Evolutionary conservation across 2,797 vertebrate species (phyloP).

Genomic region (Circus cinereus): DNA sequence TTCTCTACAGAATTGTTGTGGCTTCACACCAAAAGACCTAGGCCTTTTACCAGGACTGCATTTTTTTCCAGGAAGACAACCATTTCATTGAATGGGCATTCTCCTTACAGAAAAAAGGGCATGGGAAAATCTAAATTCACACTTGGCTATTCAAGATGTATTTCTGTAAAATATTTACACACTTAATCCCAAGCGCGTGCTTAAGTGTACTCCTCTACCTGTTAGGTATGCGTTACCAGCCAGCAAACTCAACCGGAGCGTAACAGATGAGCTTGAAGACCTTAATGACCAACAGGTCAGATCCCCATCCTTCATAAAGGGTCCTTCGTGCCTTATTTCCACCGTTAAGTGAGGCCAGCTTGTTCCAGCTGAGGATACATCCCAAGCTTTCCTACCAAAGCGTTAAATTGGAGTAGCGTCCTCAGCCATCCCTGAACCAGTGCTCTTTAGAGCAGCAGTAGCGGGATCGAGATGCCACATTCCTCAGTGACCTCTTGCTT

Average conservation of each 20-base stretch:
- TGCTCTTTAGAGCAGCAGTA: background rate
- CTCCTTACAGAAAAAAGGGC: background rate
- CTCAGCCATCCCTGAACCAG: background rate
- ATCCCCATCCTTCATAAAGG: background rate
- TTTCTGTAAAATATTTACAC: background rate
- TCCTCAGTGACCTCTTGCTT: background rate
- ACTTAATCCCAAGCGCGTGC: background rate
- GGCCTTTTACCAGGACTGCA: background rate
- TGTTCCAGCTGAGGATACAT: background rate
- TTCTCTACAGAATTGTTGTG: background rate
- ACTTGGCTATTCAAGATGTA: background rate
- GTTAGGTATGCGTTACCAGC: background rate
- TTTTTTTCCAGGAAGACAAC: background rate
- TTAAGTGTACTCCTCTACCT: background rate
- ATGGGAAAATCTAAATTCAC: background rate
- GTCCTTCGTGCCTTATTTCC: background rate
- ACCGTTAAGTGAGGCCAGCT: fast-evolving
- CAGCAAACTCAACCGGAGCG: background rate
- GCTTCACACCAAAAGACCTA: background rate
- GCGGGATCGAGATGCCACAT: background rate
- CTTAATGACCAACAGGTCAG: background rate
- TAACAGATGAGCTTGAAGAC: background rate
- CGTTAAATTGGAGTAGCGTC: background rate
- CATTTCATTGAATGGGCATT: background rate
- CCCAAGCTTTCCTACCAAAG: background rate